A percentile compares a stretch with the other conserved stretches of the same genome.
Evolutionary conservation across 2,797 vertebrate genomes (phyloP).

Genomic region (Lerista edwardsae): DNA sequence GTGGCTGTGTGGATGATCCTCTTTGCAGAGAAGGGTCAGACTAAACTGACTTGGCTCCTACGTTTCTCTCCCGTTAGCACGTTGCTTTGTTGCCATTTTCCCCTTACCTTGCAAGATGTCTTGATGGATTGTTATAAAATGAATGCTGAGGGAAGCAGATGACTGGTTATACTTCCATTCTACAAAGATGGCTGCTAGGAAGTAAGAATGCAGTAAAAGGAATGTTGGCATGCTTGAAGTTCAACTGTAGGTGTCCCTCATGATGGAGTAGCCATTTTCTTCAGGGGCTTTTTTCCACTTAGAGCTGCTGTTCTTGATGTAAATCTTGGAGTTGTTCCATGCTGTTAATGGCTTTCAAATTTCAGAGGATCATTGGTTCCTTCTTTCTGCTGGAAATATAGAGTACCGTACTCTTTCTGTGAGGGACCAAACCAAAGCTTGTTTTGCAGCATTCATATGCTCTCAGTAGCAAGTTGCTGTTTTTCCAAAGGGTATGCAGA

Average conservation of each 20-base stretch:
- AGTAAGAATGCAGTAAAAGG: background rate
- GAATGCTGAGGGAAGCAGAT: constrained; percentile 53
- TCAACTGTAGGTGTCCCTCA: background rate
- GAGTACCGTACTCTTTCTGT: background rate
- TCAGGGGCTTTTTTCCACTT: accelerated
- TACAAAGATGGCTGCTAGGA: background rate
- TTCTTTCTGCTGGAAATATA: accelerated
- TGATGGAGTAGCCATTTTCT: background rate
- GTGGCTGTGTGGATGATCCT: background rate
- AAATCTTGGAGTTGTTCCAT: background rate
- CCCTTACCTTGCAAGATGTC: accelerated
- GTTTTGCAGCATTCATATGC: accelerated
- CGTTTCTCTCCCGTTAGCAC: background rate
- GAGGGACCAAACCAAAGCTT: background rate
- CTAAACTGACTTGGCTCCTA: background rate
- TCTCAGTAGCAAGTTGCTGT: accelerated
- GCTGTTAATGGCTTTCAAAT: background rate
- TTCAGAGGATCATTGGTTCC: constrained; percentile 7
- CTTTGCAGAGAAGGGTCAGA: background rate
- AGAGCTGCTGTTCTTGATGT: background rate
- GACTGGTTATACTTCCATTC: constrained; percentile 19
- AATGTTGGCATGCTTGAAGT: background rate
- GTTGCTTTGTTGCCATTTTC: constrained; percentile 8
- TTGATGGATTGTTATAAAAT: constrained; percentile 24
- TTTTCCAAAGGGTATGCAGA: background rate